phyloP scores from a whole-genome alignment of 2,797 vertebrate species.

The Hapalemur alaotrensis region DNA sequence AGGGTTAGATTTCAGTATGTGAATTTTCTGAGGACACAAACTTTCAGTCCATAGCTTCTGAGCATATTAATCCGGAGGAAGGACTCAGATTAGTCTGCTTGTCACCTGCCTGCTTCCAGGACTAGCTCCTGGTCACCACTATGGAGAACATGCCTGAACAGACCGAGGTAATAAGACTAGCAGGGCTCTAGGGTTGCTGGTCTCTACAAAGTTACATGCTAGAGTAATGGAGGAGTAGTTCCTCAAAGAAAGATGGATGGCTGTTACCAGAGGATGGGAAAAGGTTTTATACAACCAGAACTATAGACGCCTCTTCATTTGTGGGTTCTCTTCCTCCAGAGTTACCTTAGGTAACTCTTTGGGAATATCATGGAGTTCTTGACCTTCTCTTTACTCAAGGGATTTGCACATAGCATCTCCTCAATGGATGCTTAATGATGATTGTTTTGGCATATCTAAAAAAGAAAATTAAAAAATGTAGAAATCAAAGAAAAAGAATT shows the following conservation, averaged over 20 bases:
- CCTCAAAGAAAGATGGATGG: not conserved
- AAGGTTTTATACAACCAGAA: not conserved
- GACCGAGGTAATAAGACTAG: not conserved
- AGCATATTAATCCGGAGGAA: not conserved
- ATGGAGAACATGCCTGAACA: not conserved
- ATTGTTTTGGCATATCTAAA: not conserved
- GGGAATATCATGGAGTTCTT: not conserved
- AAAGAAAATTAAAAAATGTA: not conserved
- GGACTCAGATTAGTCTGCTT: not conserved
- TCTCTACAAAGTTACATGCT: not conserved
- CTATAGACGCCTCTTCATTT: not conserved
- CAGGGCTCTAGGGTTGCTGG: not conserved
- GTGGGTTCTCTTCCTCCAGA: not conserved
- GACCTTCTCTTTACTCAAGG: not conserved
- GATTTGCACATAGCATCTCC: not conserved
- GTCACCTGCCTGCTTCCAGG: not conserved
- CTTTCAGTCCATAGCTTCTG: not conserved
- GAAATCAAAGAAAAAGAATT: constrained; percentile 63
- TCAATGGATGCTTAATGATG: not conserved
- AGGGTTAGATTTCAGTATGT: not conserved
- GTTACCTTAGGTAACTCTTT: not conserved
- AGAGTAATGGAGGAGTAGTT: not conserved
- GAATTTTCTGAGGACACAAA: not conserved
- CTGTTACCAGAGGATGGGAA: not conserved
- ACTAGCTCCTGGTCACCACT: not conserved